Evolutionary conservation across 2,797 vertebrate genomes (phyloP).

Genomic region (Loriculus beryllinus): DNA sequence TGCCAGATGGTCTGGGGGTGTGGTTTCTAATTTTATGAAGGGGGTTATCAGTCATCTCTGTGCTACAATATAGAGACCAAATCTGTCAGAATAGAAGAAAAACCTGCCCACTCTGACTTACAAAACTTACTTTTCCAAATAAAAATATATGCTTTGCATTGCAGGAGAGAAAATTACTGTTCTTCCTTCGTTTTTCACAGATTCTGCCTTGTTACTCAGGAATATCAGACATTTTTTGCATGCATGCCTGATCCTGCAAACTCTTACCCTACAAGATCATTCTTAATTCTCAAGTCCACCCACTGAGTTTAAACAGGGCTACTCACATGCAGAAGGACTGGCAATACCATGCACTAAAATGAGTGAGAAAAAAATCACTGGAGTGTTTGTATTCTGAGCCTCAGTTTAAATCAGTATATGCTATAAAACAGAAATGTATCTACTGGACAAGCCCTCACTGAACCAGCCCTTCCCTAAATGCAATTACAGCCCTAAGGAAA

Average conservation of each 20-base stretch:
- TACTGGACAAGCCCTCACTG: not conserved
- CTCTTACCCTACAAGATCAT: constrained; percentile 27
- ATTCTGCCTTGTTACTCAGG: constrained; percentile 9
- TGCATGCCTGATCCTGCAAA: constrained; percentile 50
- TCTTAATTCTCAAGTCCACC: constrained; percentile 40
- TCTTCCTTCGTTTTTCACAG: constrained; percentile 17
- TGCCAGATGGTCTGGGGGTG: constrained; percentile 69
- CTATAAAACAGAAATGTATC: not conserved
- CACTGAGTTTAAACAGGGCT: constrained; percentile 46
- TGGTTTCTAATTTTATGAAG: constrained; percentile 73
- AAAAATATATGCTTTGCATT: constrained; percentile 19
- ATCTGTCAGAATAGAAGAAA: constrained; percentile 65
- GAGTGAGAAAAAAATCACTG: not conserved
- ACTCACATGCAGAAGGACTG: constrained; percentile 17
- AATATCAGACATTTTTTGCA: constrained; percentile 44
- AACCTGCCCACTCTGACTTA: constrained; percentile 58
- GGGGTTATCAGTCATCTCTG: constrained; percentile 64
- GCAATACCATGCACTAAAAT: not conserved
- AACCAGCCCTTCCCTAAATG: not conserved
- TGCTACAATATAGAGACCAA: constrained; percentile 58
- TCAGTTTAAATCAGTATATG: not conserved
- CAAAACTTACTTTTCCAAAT: constrained; percentile 53
- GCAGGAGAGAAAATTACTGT: constrained; percentile 10
- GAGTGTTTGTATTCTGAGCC: not conserved
- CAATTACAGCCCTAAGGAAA: not conserved